Conservation (phyloP, 30 jellyfish, hydroid and myxozoan species). For the Hydractinia symbiolongicarpus region DNA sequence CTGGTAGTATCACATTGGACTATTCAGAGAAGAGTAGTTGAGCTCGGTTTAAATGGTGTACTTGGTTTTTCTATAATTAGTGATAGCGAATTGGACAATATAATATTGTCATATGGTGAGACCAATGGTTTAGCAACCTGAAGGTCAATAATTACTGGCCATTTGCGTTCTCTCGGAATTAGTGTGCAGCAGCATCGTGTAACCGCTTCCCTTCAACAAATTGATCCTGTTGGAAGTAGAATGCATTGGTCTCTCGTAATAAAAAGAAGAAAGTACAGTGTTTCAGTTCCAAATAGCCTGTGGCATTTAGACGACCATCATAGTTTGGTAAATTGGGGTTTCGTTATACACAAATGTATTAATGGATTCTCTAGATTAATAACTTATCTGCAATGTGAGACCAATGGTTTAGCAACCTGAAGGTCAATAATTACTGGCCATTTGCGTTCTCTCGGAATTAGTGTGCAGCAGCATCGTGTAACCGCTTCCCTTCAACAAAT, state of each 20-base stretch:
- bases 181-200: slow-evolving; percentile 6
- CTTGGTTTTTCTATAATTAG: background rate
- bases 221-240: slow-evolving; percentile 34
- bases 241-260: slow-evolving; percentile 42
- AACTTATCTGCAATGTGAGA: slow-evolving; percentile 13
- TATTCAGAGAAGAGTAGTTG: background rate
- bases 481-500: slow-evolving; percentile 36
- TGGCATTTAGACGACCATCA: slow-evolving; percentile 62
- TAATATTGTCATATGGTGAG: too few relatives aligned
- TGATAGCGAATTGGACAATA: background rate
- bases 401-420: background rate
- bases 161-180: background rate
- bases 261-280: slow-evolving; percentile 33
- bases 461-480: slow-evolving; percentile 15
- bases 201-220: slow-evolving; percentile 35
- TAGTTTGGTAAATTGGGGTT: slow-evolving; percentile 39
- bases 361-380: slow-evolving; percentile 50
- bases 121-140: background rate
- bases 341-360: slow-evolving; percentile 49
- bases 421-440: background rate
- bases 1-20: background rate
- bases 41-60: background rate
- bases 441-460: background rate
- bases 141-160: background rate
- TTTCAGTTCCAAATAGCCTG: slow-evolving; percentile 41